Percentiles rank a stretch among this genome's conserved stretches.
These are phyloP conservation scores for Torymus aiolomorphi DNA, from an alignment of 2,888 invertebrate genomes.

Conservation along the genomic window DNA sequence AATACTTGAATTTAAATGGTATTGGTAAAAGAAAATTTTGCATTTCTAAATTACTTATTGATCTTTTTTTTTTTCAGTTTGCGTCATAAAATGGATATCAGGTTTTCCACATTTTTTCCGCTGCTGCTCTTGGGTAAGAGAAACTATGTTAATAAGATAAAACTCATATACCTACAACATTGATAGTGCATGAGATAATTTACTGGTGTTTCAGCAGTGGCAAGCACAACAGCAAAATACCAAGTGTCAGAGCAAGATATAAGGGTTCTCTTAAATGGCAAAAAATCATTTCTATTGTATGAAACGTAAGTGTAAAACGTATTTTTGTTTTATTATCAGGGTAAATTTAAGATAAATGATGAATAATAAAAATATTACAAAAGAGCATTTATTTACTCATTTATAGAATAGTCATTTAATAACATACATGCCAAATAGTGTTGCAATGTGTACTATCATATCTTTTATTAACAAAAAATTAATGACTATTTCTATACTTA, in stretches of 20 bases:
- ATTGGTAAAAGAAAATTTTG: not conserved
- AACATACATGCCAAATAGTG: not conserved
- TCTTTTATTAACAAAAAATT: not conserved
- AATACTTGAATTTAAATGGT: not conserved
- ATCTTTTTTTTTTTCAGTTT: slow-evolving; percentile 34
- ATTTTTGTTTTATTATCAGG: no score
- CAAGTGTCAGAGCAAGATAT: slow-evolving; percentile 79
- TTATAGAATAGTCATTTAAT: no score
- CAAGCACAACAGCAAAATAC: slow-evolving; percentile 70
- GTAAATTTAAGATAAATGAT: no score
- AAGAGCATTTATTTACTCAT: no score
- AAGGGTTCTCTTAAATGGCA: slow-evolving; percentile 78
- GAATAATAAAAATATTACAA: no score
- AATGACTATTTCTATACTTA: not conserved
- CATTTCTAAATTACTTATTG: not conserved
- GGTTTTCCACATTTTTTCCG: slow-evolving; percentile 1
- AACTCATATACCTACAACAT: not conserved
- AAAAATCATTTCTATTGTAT: slow-evolving; percentile 77
- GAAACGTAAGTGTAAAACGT: slow-evolving; percentile 78
- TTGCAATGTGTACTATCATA: not conserved
- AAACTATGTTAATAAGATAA: not conserved
- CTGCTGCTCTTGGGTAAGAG: slow-evolving; percentile 39
- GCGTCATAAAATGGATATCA: slow-evolving; percentile 38
- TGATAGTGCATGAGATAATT: slow-evolving; percentile 24
- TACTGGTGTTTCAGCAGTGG: slow-evolving; percentile 58